These are phyloP conservation scores for Procambarus clarkii DNA, from an alignment of 1,140 invertebrate species.

Conservation along the genomic window DNA sequence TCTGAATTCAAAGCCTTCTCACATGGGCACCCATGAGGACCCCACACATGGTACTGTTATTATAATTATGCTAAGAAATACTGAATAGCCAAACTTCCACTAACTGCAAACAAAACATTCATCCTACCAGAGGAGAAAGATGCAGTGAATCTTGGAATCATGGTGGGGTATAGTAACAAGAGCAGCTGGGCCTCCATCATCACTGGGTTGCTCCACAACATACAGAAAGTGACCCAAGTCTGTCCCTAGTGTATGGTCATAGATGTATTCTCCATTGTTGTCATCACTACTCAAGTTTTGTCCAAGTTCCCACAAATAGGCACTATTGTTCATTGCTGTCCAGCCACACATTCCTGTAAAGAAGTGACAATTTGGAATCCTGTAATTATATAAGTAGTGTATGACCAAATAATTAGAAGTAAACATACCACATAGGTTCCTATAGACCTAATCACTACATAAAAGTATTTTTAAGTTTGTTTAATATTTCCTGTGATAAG, in stretches of 20 bases:
- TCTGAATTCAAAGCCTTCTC: too few relatives aligned
- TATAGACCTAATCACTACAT: too few relatives aligned
- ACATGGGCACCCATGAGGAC: too few relatives aligned
- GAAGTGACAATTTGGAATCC: neutral
- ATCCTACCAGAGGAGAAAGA: neutral
- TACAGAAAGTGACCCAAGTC: constrained; percentile 31
- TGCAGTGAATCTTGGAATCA: neutral
- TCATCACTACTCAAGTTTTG: neutral
- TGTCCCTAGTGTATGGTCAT: constrained; percentile 35
- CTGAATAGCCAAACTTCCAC: neutral
- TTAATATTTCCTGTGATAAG: too few relatives aligned
- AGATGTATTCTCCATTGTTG: neutral
- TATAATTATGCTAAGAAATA: too few relatives aligned
- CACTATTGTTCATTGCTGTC: neutral
- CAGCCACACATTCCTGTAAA: constrained; percentile 39
- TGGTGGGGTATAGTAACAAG: neutral
- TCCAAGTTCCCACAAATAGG: constrained; percentile 13
- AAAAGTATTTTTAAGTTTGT: too few relatives aligned
- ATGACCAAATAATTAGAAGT: too few relatives aligned
- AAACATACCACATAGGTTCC: too few relatives aligned
- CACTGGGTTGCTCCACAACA: neutral
- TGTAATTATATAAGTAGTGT: too few relatives aligned
- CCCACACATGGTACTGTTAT: too few relatives aligned
- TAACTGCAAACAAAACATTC: neutral
- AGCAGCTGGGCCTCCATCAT: constrained; percentile 8